These are phyloP conservation scores for Pandemis corylana DNA, from an alignment of 2,888 invertebrate species.

Conservation along the genomic window DNA sequence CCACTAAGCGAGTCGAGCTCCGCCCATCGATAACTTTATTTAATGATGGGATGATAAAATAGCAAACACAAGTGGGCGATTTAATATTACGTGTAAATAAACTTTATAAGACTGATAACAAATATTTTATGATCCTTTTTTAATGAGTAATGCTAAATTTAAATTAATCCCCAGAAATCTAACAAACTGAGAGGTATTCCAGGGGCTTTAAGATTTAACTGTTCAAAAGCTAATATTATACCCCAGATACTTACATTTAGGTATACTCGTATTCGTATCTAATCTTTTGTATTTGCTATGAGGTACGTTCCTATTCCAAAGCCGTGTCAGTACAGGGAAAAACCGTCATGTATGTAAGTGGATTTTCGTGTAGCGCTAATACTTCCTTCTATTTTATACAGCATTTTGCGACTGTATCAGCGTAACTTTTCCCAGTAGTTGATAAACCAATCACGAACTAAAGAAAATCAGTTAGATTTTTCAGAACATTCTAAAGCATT, in stretches of 20 bases:
- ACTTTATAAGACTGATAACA: no score
- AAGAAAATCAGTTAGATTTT: slow-evolving; percentile 13
- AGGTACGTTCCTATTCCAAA: neutral
- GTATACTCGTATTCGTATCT: neutral
- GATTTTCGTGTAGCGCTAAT: slow-evolving; percentile 34
- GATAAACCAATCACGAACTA: slow-evolving; percentile 32
- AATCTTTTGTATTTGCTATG: neutral
- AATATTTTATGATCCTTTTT: no score
- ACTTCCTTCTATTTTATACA: slow-evolving; percentile 15
- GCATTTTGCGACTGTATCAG: slow-evolving; percentile 8
- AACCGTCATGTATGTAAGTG: slow-evolving; percentile 36
- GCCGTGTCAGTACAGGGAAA: slow-evolving; percentile 14
- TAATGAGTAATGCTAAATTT: no score
- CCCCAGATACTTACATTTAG: neutral
- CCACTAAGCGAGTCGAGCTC: no score
- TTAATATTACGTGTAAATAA: no score
- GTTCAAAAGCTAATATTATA: neutral
- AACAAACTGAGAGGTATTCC: no score
- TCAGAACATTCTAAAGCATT: neutral
- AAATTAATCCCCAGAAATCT: no score
- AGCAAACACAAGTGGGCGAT: no score
- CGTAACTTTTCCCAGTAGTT: slow-evolving; percentile 23
- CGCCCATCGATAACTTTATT: no score
- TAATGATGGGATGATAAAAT: no score
- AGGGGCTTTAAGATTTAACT: neutral